Evolutionary conservation across 2,888 invertebrate species (phyloP), one percentile per base, ranked within the genome.

Genomic region (Cistogaster globosa): DNA sequence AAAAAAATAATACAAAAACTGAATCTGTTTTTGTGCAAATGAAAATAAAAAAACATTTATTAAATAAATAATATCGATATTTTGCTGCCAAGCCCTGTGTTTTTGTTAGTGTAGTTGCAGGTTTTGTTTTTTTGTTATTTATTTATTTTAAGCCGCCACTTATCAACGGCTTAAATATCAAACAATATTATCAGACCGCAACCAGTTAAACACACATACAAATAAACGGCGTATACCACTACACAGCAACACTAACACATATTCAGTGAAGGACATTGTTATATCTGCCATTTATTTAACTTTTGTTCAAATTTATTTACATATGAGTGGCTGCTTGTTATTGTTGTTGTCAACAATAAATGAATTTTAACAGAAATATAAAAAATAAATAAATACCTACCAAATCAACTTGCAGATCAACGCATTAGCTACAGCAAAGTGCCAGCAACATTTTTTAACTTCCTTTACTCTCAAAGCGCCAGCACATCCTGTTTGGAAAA

Each of bases 151-250:
- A 83, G 71, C 82, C 76, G 77, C 57, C 76, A 83, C 76, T 83
- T 77, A 83, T 83, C 76, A 71, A 71, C 76, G 82, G 82, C 76
- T 83, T 83, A 65, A 71, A 76, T 65, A 77, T 71, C 65, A 83
- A 83, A 83, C 53, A 83, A 83, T 83, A 83, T 77, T 83, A 77
- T 71, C 76, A 77, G 32, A 71, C 76, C 82, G 16, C 82, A 83
- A 12, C 58, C 69, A 45, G 55, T 8, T 55, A 60, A 20, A 55
- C 36, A 62, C 36, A 18, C 22, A 67, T 12, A 42, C 12, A 42
- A 0, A 42, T 12, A 42, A 12, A 48, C 62, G n/a, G n/a, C 32
- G 12, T 8, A 36, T 12, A n/a, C 32, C 9, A 32, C n/a, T 4
- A 58, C 12, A 22, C 60, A 36, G 36, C 45, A 36, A 38, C 14